These are phyloP conservation scores for Diorhabda sublineata DNA, from an alignment of 1,140 invertebrate species.

Conservation along the genomic window DNA sequence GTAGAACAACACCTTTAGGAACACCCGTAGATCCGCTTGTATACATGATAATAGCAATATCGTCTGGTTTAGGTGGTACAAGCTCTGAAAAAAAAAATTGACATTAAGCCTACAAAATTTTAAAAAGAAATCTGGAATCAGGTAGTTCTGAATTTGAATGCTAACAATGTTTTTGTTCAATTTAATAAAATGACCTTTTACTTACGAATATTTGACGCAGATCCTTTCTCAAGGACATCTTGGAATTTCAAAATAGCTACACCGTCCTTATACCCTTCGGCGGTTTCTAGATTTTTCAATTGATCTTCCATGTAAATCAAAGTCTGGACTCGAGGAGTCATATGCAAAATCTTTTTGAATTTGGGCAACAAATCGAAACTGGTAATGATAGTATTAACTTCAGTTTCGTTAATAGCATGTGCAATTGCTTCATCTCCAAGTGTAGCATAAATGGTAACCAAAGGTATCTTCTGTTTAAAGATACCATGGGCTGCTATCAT, in stretches of 20 bases:
- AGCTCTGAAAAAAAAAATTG: conserved; percentile 43
- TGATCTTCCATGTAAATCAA: conserved; percentile 89
- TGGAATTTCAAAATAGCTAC: conserved; percentile 64
- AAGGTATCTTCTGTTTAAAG: conserved; percentile 88
- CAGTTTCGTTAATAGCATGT: conserved; percentile 95
- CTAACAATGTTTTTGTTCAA: too few relatives aligned
- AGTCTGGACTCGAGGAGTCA: conserved; percentile 67
- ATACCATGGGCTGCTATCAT: conserved; percentile 90
- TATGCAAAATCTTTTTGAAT: conserved; percentile 71
- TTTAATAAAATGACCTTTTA: not conserved
- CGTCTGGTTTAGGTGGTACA: conserved; percentile 60
- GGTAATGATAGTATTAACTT: conserved; percentile 86
- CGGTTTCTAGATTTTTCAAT: conserved; percentile 62
- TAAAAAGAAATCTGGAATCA: not conserved
- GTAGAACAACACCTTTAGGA: conserved; percentile 81
- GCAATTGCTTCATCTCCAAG: conserved; percentile 93
- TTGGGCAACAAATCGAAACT: conserved; percentile 85
- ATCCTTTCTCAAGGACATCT: conserved; percentile 52
- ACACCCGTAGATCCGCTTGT: conserved; percentile 91
- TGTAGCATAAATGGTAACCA: conserved; percentile 96
- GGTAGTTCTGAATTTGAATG: too few relatives aligned
- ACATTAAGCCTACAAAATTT: not conserved
- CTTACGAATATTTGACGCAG: conserved; percentile 42
- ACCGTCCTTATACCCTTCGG: conserved; percentile 60
- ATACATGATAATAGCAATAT: conserved; percentile 94